Evolutionary conservation across 2,888 invertebrate genomes (phyloP).

Genomic region (Glaucopsyche alexis): DNA sequence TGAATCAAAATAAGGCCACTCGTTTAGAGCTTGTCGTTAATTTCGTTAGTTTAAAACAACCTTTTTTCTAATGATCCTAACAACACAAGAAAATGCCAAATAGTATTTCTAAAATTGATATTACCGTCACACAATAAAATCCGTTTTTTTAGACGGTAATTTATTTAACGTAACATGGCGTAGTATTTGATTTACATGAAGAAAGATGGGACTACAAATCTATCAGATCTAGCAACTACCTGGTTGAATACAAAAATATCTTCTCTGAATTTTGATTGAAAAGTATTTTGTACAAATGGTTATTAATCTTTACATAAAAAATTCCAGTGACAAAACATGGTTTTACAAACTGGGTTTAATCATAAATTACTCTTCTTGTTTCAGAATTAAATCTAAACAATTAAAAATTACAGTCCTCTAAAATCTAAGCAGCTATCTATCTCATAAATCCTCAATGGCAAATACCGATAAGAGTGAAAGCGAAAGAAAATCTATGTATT

Average conservation of each 20-base stretch:
- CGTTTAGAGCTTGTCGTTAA: slow-evolving; percentile 50
- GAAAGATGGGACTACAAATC: background rate
- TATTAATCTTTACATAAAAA: background rate
- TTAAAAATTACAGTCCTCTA: background rate
- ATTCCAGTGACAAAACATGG: slow-evolving; percentile 7
- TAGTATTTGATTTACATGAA: slow-evolving; percentile 8
- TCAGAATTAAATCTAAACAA: background rate
- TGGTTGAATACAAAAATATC: slow-evolving; percentile 32
- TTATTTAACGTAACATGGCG: background rate
- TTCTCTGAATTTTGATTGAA: slow-evolving; percentile 20
- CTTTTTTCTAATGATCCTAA: background rate
- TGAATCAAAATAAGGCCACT: slow-evolving; percentile 63
- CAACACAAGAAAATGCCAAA: background rate
- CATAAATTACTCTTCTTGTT: background rate
- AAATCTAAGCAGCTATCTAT: too few relatives aligned
- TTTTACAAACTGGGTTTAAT: background rate
- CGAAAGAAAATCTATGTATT: too few relatives aligned
- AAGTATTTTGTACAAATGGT: slow-evolving; percentile 19
- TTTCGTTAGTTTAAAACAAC: slow-evolving; percentile 9
- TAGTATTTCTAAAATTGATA: background rate
- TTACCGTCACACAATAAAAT: background rate
- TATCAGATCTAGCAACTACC: slow-evolving; percentile 24
- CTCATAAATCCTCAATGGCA: too few relatives aligned
- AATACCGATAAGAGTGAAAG: too few relatives aligned
- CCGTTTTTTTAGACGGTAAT: background rate